Evolutionary conservation across 2,888 invertebrate genomes (phyloP).

Genomic region (Protonemura montana): DNA sequence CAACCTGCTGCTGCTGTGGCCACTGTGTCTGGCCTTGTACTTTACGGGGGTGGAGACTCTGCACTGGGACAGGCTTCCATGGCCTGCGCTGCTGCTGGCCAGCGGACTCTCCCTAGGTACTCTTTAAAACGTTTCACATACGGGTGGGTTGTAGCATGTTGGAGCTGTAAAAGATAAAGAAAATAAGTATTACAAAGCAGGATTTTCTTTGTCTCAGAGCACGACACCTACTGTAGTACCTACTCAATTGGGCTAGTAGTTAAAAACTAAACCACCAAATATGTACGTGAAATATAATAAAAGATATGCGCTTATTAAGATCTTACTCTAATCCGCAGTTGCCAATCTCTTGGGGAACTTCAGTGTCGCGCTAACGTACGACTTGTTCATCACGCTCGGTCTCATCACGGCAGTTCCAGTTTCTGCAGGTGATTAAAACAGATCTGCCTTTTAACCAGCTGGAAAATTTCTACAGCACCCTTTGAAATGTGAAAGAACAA

Average conservation of each 20-base stretch:
- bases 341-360: constrained; percentile 94
- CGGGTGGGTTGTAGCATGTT: too few species aligned
- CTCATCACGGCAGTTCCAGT: constrained; percentile 93
- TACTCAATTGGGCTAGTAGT: too few species aligned
- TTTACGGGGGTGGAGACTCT: constrained; percentile 87
- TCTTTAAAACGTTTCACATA: too few species aligned
- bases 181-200: too few species aligned
- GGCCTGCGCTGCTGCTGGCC: constrained; percentile 83
- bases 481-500: too few species aligned
- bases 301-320: too few species aligned
- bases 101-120: constrained; percentile 80
- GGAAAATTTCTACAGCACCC: too few species aligned
- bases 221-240: too few species aligned
- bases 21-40: constrained; percentile 85
- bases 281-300: too few species aligned
- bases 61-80: constrained; percentile 84
- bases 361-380: constrained; percentile 91
- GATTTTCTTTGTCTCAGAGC: too few species aligned
- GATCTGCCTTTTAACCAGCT: neutral
- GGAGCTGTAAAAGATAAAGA: too few species aligned
- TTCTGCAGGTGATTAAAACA: constrained; percentile 78
- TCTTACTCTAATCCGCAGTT: constrained; percentile 63
- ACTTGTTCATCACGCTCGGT: constrained; percentile 92
- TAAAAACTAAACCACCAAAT: too few species aligned
- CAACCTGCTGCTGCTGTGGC: constrained; percentile 90